Conservation (phyloP, 1,140 invertebrate genomes). For the Probaryconus sp. region DNA sequence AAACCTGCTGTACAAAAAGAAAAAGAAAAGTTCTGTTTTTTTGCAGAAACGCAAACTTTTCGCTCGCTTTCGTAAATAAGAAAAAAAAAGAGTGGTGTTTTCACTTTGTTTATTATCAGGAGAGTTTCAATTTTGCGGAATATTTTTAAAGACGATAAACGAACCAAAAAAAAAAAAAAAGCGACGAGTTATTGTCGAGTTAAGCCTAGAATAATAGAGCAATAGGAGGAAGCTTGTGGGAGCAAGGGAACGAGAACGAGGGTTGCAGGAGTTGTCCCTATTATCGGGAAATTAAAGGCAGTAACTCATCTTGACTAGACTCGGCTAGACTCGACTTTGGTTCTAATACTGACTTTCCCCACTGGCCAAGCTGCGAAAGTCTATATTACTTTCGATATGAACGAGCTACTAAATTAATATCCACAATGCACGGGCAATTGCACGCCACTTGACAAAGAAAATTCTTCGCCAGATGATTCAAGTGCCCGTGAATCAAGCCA, state of each 20-base stretch:
- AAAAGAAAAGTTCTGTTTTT: too few relatives aligned
- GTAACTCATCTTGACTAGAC: constrained; percentile 71
- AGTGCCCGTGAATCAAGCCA: too few relatives aligned
- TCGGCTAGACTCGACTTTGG: constrained; percentile 61
- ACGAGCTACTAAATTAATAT: constrained; percentile 77
- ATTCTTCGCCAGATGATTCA: constrained; percentile 50
- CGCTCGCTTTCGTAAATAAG: too few relatives aligned
- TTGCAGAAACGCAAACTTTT: too few relatives aligned
- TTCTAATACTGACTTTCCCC: constrained; percentile 75
- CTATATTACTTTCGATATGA: constrained; percentile 77
- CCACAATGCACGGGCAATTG: constrained; percentile 76
- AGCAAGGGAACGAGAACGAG: constrained; percentile 22
- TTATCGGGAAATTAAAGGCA: constrained; percentile 77
- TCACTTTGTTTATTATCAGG: too few relatives aligned
- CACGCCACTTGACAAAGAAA: constrained; percentile 59
- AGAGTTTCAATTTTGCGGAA: too few relatives aligned
- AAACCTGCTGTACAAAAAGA: too few relatives aligned
- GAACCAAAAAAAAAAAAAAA: too few relatives aligned
- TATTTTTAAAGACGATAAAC: too few relatives aligned
- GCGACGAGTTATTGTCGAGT: too few relatives aligned
- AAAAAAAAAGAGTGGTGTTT: too few relatives aligned
- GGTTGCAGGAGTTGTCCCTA: constrained; percentile 66
- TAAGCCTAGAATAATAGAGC: too few relatives aligned
- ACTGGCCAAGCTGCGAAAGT: constrained; percentile 65
- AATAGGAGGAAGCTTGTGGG: neutral